Evolutionary conservation across 2,797 vertebrate species (phyloP).

Genomic region (Crenuchus spilurus): DNA sequence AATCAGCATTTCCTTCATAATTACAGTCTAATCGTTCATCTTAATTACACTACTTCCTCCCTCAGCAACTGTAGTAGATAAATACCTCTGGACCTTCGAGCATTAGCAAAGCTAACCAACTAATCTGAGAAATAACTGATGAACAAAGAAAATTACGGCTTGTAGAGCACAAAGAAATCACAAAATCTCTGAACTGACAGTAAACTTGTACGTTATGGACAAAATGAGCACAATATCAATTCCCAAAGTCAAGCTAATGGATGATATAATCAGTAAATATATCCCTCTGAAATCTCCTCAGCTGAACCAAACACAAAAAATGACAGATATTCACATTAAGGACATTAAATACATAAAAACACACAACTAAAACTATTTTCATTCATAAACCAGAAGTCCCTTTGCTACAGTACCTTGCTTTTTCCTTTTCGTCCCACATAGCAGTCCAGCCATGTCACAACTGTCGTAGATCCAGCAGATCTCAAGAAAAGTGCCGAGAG

Average conservation of each 20-base stretch:
- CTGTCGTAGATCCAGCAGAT: slow-evolving; percentile 35
- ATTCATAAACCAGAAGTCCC: not conserved
- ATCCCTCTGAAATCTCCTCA: not conserved
- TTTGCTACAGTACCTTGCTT: slow-evolving; percentile 77
- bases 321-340: not conserved
- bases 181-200: not conserved
- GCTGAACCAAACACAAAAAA: not conserved
- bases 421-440: slow-evolving; percentile 86
- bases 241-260: slow-evolving; percentile 3
- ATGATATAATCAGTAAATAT: not conserved
- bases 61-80: not conserved
- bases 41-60: slow-evolving; percentile 68
- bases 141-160: not conserved
- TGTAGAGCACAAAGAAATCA: slow-evolving; percentile 5
- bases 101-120: not conserved
- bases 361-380: not conserved
- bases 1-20: slow-evolving; percentile 71
- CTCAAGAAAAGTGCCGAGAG: slow-evolving; percentile 38
- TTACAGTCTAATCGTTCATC: slow-evolving; percentile 67
- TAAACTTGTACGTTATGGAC: not conserved
- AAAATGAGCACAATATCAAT: not conserved
- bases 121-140: slow-evolving; percentile 4
- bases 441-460: slow-evolving; percentile 82
- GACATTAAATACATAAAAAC: not conserved
- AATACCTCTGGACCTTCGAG: slow-evolving; percentile 4